Evolutionary conservation across 1,140 invertebrate species (phyloP).

Genomic region (Carposina sasakii): DNA sequence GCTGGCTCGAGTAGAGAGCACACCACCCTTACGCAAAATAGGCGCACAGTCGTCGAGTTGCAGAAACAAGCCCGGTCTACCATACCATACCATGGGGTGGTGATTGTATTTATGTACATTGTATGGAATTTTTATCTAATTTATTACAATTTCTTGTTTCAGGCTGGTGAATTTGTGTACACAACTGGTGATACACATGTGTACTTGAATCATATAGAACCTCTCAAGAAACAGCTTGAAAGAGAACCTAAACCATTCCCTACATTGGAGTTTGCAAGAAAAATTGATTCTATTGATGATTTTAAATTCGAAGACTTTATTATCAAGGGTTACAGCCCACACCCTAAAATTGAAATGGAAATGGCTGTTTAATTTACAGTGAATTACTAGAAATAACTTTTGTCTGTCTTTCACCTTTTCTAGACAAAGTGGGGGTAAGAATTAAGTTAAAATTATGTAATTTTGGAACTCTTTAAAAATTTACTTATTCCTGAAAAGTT

Average conservation of each 20-base stretch:
- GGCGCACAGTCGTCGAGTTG: no score
- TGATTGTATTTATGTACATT: constrained; percentile 6
- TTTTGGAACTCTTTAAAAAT: no score
- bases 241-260: constrained; percentile 90
- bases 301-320: constrained; percentile 94
- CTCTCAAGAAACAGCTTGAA: constrained; percentile 87
- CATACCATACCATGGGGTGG: no score
- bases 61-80: no score
- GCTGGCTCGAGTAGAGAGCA: no score
- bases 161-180: constrained; percentile 97
- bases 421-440: no score
- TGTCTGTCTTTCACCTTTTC: no score
- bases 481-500: no score
- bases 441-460: no score
- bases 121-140: constrained; percentile 3
- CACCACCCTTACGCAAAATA: no score
- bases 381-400: no score
- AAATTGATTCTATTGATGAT: constrained; percentile 85
- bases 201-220: constrained; percentile 93
- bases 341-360: constrained; percentile 94
- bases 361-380: constrained; percentile 91
- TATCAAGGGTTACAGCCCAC: constrained; percentile 89
- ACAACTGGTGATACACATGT: constrained; percentile 98
- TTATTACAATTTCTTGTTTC: constrained; percentile 52
- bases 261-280: constrained; percentile 74